Conservation (phyloP, 53 echinoderm and acorn worm species). For the Holothuria leucospilota region DNA sequence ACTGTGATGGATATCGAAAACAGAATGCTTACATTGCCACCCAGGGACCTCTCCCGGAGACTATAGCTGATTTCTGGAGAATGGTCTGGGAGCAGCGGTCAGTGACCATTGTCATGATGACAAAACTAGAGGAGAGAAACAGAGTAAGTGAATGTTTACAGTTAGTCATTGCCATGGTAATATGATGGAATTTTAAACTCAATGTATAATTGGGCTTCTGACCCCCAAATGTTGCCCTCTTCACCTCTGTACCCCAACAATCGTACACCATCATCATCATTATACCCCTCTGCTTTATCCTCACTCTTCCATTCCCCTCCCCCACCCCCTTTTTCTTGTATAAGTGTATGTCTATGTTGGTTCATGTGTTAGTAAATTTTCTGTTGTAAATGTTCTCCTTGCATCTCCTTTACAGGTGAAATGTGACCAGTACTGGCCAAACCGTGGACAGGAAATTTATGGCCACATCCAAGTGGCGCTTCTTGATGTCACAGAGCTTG, state of each 20-base stretch:
- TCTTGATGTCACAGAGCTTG: conserved; percentile 89
- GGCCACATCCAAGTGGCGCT: conserved; percentile 92
- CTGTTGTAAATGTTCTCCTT: background rate
- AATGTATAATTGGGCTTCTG: too few species aligned
- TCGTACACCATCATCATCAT: too few species aligned
- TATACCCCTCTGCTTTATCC: background rate
- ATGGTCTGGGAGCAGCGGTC: conserved; percentile 98
- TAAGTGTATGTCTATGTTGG: background rate
- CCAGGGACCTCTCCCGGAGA: conserved; percentile 96
- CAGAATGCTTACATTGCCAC: conserved; percentile 98
- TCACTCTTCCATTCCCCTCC: too few species aligned
- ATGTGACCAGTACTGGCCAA: conserved; percentile 99
- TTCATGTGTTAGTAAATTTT: background rate
- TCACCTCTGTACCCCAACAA: too few species aligned
- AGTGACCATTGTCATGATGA: conserved; percentile 97
- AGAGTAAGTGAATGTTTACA: conserved; percentile 50
- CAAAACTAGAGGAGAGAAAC: conserved; percentile 97
- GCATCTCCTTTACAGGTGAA: conserved; percentile 68
- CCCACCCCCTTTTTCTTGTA: too few species aligned
- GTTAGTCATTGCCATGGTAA: too few species aligned
- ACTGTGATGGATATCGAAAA: conserved; percentile 98
- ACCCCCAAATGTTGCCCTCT: too few species aligned
- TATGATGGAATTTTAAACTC: too few species aligned
- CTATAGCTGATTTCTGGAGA: conserved; percentile 97
- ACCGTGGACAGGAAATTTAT: conserved; percentile 86